Base-by-base conservation (phyloP, 2,888 invertebrate genomes). In the Tethea ocularis region DNA sequence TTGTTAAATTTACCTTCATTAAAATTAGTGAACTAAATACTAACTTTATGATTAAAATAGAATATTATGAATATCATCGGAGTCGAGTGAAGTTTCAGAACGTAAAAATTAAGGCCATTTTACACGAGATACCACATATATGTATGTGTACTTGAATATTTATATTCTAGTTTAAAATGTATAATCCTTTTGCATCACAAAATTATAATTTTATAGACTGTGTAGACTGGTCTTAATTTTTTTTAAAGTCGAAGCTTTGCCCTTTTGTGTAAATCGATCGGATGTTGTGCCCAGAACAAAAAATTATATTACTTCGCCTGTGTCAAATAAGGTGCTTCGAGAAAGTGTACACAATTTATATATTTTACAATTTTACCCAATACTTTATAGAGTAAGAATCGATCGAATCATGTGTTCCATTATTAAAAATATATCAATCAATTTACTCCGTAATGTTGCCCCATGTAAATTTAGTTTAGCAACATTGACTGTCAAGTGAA, bases 311-410 rank as follows among this genome's bases (percentile, higher is more conserved):
- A 81, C 60, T 75, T 77, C 74, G 77, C 83, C 75, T 78, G 89
- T 88, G 84, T 89, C 89, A 90, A 90, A 87, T 82, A 80, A 80
- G 91, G 91, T 91, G 90, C 90, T 91, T 86, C 69, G 71, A n/a
- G n/a, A 82, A 82, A 77, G 73, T 88, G 86, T 89, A 88, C 75
- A 90, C 84, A 87, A 83, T 81, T 82, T 78, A 72, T 75, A 80
- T 82, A 75, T 75, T 78, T 81, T 82, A 84, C 82, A 81, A 78
- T 83, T 77, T 73, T 79, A 80, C 82, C 80, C 71, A 61, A 69
- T 74, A 75, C 68, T 77, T 77, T 87, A n/a, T n/a, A 86, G 85
- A 66, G 57, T 86, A 88, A 87, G 84, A 75, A 67, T 78, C 81
- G 78, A 77, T 80, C 59, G 64, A 68, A 63, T 68, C 59, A 62